Evolutionary conservation across 2,888 invertebrate species (phyloP).

Genomic region (Apamea anceps): DNA sequence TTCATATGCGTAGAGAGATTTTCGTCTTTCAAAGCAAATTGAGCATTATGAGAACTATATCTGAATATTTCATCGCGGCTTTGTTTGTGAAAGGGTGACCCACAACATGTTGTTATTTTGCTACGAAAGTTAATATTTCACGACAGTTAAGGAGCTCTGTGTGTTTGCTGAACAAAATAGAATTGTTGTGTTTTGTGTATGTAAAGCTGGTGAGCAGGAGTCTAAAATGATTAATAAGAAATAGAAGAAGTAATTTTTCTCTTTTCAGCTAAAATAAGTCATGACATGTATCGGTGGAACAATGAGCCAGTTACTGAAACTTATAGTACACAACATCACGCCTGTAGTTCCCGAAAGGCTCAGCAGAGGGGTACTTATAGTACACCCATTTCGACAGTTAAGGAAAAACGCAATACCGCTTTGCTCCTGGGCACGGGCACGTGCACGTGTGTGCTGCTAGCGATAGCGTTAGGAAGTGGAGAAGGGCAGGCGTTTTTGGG

Average conservation of each 20-base stretch:
- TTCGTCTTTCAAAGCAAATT: slow-evolving; percentile 49
- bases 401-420: no score
- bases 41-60: slow-evolving; percentile 57
- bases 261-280: not conserved
- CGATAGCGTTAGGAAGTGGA: no score
- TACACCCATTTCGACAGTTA: no score
- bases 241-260: not conserved
- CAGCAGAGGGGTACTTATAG: no score
- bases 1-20: slow-evolving; percentile 17
- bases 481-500: no score
- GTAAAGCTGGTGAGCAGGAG: not conserved
- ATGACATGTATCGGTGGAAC: no score
- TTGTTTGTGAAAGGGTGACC: slow-evolving; percentile 33
- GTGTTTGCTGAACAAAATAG: slow-evolving; percentile 29
- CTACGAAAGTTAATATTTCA: slow-evolving; percentile 24
- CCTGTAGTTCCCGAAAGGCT: no score
- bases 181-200: not conserved
- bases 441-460: no score
- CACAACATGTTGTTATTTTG: slow-evolving; percentile 29
- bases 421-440: no score
- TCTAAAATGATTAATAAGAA: no score
- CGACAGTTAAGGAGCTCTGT: slow-evolving; percentile 14
- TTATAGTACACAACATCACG: not conserved
- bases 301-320: not conserved
- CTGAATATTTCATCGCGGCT: slow-evolving; percentile 46